Base-by-base conservation (phyloP, 1,140 invertebrate genomes). In the Arion vulgaris region DNA sequence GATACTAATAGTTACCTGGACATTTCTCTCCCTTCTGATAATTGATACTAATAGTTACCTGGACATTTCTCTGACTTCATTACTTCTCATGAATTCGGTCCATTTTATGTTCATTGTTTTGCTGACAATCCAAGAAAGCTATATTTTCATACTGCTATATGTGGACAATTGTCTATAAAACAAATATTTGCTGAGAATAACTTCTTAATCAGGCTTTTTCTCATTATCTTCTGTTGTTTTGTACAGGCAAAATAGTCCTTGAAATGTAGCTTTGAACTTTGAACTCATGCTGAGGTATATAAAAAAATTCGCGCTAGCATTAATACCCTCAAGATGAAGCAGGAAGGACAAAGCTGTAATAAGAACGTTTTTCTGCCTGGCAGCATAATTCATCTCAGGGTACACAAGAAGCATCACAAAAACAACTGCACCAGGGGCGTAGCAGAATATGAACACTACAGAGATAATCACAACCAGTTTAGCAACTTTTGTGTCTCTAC, bases 241-340 rank as follows among this genome's bases (percentile, higher is more conserved):
- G 2, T n/a, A 23, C 53, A 57, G 23, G 23, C 53, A 57, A 41
- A 72, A 72, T 28, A 72, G 13, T 19, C 34, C 17, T 36, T n/a
- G 17, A 17, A 69, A 68, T 2, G 36, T 45, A 23, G 7, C 39
- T 45, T 66, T 69, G 23, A 69, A 68, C 34, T 71, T 69, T 39
- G 49, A 57, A 62, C 76, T 66, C 38, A 34, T 26, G 32, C 19
- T 66, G 23, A 72, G 9, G 71, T 72, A 72, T 11, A 72, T 72
- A 32, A 76, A 76, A 28, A 76, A 41, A 45, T 76, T 76, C 0
- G 38, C 78, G 7, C 26, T 49, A 28, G 28, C 38, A 17, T 71
- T 68, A n/a, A 76, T 49, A 32, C 26, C 26, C 32, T 53, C 41
- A 7, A 76, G 74, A 45, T 76, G 39, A 13, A 53, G 41, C 41